A percentile compares a stretch with the other conserved stretches of the same genome.
phyloP scores from a whole-genome alignment of 37 sponge, comb jelly and placozoan species.

The Petrosia ficiformis region DNA sequence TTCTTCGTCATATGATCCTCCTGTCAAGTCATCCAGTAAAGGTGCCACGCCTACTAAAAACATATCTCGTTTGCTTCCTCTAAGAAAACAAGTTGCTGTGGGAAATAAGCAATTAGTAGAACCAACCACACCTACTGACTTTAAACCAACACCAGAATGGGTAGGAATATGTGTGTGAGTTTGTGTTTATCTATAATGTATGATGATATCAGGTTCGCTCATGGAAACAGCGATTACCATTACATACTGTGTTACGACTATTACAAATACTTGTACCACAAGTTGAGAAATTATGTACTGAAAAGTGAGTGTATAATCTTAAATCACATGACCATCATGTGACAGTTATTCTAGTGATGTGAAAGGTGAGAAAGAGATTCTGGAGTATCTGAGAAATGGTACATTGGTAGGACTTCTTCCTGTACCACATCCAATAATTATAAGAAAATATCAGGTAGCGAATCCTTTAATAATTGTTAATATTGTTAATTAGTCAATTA shows the following conservation, averaged over 20 bases:
- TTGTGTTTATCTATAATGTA: neutral
- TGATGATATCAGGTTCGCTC: constrained; percentile 20
- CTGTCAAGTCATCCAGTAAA: neutral
- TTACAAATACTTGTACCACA: constrained; percentile 95
- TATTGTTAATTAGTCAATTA: neutral
- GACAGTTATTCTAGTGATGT: constrained; percentile 37
- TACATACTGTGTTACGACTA: constrained; percentile 84
- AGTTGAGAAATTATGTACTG: constrained; percentile 95
- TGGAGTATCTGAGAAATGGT: constrained; percentile 92
- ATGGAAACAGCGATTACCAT: constrained; percentile 89
- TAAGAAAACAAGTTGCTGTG: constrained; percentile 43
- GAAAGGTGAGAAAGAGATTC: constrained; percentile 80
- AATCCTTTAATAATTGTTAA: constrained; percentile 4
- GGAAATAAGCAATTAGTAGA: constrained; percentile 59
- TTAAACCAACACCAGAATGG: constrained; percentile 84
- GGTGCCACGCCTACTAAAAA: constrained; percentile 3
- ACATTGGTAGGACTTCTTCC: constrained; percentile 95
- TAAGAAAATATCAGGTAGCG: constrained; percentile 92
- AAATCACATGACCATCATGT: neutral
- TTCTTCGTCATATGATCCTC: constrained; percentile 3
- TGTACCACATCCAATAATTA: constrained; percentile 95
- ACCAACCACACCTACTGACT: constrained; percentile 54
- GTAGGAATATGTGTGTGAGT: constrained; percentile 21
- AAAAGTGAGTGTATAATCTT: constrained; percentile 65
- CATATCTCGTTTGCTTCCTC: constrained; percentile 2